Base-by-base conservation (phyloP, 2,797 vertebrate genomes). In the Fistularia commersonii region DNA sequence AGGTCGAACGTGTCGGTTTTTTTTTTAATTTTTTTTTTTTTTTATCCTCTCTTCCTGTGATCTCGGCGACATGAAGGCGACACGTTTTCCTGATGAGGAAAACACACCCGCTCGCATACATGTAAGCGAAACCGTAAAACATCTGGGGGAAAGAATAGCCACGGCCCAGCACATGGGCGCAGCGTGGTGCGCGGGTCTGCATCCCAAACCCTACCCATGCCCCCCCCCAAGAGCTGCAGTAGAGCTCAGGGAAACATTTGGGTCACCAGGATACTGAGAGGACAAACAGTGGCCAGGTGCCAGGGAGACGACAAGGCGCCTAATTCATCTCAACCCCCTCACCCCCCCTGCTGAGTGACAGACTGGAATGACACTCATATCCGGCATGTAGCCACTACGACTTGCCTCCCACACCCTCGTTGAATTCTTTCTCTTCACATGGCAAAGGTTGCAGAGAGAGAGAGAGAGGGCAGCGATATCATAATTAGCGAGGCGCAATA, bases 231-330 rank as follows among this genome's bases (percentile, higher is more conserved):
- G 68, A 66, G 50, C 51, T 44, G 54, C 41, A 36, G 40, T 57
- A 41, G 55, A 61, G 51, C 66, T 57, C 60, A 43, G 44, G 38
- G 39, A 53, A 49, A 63, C 72, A 35, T 60, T 72, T 67, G 62
- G 66, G 76, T 85, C 73, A 77, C 69, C 48, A 66, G 49, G 77
- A 81, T 74, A 66, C 70, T 66, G 61, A 65, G 56, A 80, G 79
- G 76, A 86, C 82, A 87, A 77, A 83, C 61, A 66, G 49, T 72
- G 71, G 55, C 69, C 64, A 41, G 63, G 62, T 65, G 80, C 81
- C 76, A 77, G 74, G 14, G 61, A 69, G 76, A 78, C 74, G 3
- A 51, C 10, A 1, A 72, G 83, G 71, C 57, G 49, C 54, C 77
- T 65, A 61, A 80, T 54, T 51, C 57, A 67, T 82, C 73, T 61